These are phyloP conservation scores for Sipha maydis DNA, from an alignment of 2,888 invertebrate genomes.

Conservation along the genomic window DNA sequence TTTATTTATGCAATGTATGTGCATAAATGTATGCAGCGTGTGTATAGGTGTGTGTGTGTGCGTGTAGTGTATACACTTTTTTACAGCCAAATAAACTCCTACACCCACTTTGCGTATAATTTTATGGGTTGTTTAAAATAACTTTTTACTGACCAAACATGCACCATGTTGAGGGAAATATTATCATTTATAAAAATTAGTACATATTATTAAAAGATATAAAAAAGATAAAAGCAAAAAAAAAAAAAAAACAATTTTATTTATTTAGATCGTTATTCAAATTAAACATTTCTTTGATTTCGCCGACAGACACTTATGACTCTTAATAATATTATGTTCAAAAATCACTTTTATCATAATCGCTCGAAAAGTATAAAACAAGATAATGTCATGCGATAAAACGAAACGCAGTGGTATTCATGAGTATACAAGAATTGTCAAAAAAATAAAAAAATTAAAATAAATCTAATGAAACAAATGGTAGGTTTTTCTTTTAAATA, in stretches of 20 bases:
- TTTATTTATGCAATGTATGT: not conserved
- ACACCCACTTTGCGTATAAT: not conserved
- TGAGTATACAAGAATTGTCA: not conserved
- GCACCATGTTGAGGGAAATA: not conserved
- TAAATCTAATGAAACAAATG: not conserved
- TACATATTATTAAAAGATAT: not conserved
- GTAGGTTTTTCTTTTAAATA: not conserved
- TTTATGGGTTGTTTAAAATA: slow-evolving; percentile 3
- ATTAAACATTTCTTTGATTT: slow-evolving; percentile 22
- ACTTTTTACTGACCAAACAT: not conserved
- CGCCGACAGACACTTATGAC: slow-evolving; percentile 6
- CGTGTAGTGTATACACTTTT: not conserved
- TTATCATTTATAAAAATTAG: not conserved
- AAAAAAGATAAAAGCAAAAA: not conserved
- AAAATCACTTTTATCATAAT: not conserved
- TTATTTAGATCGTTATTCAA: slow-evolving; percentile 13
- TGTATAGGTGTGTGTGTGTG: not conserved
- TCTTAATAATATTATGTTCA: not conserved
- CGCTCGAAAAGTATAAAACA: not conserved
- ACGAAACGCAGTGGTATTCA: not conserved
- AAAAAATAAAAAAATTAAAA: not conserved
- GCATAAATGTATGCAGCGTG: not conserved
- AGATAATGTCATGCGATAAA: not conserved
- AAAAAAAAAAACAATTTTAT: not conserved
- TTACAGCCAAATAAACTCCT: not conserved